Base-by-base conservation (phyloP, 37 sponge, comb jelly and placozoan genomes). In the Petrosia ficiformis region DNA sequence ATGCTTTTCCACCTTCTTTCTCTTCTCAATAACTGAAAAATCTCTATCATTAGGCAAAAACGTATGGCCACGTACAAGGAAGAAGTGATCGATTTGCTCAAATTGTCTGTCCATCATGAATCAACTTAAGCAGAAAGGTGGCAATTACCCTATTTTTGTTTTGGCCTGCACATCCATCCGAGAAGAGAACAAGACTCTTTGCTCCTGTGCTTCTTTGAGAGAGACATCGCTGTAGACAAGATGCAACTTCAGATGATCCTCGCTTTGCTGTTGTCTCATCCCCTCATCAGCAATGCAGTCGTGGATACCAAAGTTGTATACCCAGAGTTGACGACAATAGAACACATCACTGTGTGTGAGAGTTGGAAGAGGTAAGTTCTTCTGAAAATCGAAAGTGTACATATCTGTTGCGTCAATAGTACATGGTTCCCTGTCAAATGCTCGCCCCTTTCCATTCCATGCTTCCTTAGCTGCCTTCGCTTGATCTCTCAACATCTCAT, bases 301-400 rank as follows among this genome's bases (percentile, higher is more conserved):
- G 70, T 79, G 79, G 10, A 79, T 79, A 21, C 79, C 79, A 57
- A 79, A 79, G 70, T 79, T 79, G 39, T 79, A 79, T 1, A 79
- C 79, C 79, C 76, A 82, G 34, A 82, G 63, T 64, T 82, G 83
- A 22, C 83, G 41, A 25, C 36, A 61, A 34, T 82, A 82, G 39
- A 74, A 82, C 75, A 82, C 65, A 35, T 68, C 4, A 24, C 70
- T 59, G 42, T 74, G 75, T 21, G 76, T 68, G 14, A 82, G 77
- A 25, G 39, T 74, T 1, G 83, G 83, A 24, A 74, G 42, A 26
- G 84, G 84, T 44, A 77, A 39, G 39, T 76, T 76, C 35, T 84
- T 77, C 57, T 74, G 71, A 30, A 84, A 59, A 65, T 84, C 78
- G 77, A 84, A 84, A 4, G 84, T 63, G 8, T 77, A 22, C 21